Evolutionary conservation across 2,797 vertebrate species (phyloP).

Genomic region (Coccyzus lansbergi): DNA sequence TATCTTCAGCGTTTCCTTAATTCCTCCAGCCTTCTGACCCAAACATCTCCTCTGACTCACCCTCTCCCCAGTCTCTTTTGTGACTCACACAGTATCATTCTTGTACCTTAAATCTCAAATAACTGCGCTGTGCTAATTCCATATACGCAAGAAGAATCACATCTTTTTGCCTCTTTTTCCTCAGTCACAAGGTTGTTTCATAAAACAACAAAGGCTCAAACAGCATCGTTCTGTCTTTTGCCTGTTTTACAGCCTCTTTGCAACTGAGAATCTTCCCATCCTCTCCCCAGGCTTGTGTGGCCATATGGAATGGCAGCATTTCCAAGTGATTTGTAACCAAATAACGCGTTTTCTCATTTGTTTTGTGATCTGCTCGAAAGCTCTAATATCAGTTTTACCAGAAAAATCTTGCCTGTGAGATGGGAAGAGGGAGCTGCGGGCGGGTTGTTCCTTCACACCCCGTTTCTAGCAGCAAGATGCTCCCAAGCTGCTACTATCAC

Average conservation of each 20-base stretch:
- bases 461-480: not conserved
- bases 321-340: not conserved
- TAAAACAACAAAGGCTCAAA: not conserved
- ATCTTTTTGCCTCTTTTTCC: not conserved
- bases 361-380: not conserved
- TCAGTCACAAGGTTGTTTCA: not conserved
- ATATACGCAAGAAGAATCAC: not conserved
- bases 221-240: not conserved
- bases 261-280: not conserved
- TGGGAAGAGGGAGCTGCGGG: not conserved
- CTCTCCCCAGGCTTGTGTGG: not conserved
- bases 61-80: not conserved
- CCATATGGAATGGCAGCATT: not conserved
- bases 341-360: not conserved
- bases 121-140: not conserved
- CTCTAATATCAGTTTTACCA: not conserved
- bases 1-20: not conserved
- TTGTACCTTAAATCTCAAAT: not conserved
- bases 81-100: not conserved
- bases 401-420: not conserved
- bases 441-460: not conserved
- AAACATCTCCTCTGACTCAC: not conserved
- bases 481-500: not conserved
- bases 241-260: not conserved
- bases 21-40: not conserved